Evolutionary conservation across 2,797 vertebrate genomes (phyloP).

Genomic region (Betta splendens): DNA sequence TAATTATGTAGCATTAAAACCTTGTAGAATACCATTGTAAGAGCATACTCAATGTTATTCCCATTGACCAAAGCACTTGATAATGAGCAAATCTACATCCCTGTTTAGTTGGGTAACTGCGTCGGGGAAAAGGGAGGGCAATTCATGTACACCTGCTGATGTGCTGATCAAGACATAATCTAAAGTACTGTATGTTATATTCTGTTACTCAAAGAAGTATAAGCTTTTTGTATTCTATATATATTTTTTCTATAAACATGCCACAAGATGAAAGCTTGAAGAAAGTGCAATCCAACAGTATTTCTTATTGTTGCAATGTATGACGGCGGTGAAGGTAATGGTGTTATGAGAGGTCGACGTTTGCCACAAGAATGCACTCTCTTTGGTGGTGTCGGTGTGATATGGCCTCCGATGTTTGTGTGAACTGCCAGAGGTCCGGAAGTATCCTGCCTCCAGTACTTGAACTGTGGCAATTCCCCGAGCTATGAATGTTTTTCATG

Average conservation of each 20-base stretch:
- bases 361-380: slow-evolving; percentile 79
- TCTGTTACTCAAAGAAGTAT: slow-evolving; percentile 84
- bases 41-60: slow-evolving; percentile 74
- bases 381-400: slow-evolving; percentile 73
- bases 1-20: slow-evolving; percentile 81
- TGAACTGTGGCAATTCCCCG: slow-evolving; percentile 82
- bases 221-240: slow-evolving; percentile 85
- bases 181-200: slow-evolving; percentile 85
- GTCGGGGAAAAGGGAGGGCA: slow-evolving; percentile 66
- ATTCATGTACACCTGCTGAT: slow-evolving; percentile 81
- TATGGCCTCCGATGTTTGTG: slow-evolving; percentile 76
- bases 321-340: slow-evolving; percentile 72
- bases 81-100: slow-evolving; percentile 75
- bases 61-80: slow-evolving; percentile 82
- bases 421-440: slow-evolving; percentile 79
- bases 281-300: slow-evolving; percentile 84
- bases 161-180: slow-evolving; percentile 83
- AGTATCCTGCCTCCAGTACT: slow-evolving; percentile 82
- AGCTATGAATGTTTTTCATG: slow-evolving; percentile 82
- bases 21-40: slow-evolving; percentile 78
- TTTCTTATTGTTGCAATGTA: slow-evolving; percentile 80
- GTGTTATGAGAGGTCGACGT: slow-evolving; percentile 74
- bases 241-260: slow-evolving; percentile 83
- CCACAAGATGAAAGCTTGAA: slow-evolving; percentile 82
- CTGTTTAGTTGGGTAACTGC: slow-evolving; percentile 67